Conservation (phyloP, 2,888 invertebrate species). For the Drosophila ezoana region DNA sequence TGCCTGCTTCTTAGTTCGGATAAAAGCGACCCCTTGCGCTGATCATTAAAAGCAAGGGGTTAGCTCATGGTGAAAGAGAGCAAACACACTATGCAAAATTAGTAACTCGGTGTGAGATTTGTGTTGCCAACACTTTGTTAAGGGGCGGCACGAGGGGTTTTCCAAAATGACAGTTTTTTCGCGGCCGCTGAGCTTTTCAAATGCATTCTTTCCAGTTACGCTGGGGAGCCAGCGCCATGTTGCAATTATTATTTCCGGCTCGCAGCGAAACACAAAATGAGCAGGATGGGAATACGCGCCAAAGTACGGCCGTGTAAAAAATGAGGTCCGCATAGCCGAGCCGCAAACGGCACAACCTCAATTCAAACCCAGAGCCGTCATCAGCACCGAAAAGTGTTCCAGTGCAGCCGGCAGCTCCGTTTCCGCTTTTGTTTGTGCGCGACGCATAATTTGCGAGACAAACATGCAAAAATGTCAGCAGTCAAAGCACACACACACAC, state of each 20-base stretch:
- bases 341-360: constrained; percentile 33
- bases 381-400: constrained; percentile 52
- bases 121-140: constrained; percentile 1
- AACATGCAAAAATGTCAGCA: constrained; percentile 76
- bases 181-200: constrained; percentile 55
- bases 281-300: constrained; percentile 67
- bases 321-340: constrained; percentile 17
- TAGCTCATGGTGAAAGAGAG: neutral
- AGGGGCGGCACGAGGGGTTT: constrained; percentile 6
- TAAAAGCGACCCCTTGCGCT: neutral
- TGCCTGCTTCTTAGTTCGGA: neutral
- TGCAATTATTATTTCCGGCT: constrained; percentile 79
- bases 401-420: constrained; percentile 45
- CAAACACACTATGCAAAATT: constrained; percentile 2
- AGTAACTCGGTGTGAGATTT: constrained; percentile 9
- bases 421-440: constrained; percentile 77
- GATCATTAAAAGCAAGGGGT: constrained; percentile 9
- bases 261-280: constrained; percentile 76
- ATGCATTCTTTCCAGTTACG: constrained; percentile 45
- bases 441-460: constrained; percentile 79
- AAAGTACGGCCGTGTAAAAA: constrained; percentile 50
- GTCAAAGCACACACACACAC: constrained; percentile 54
- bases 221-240: constrained; percentile 65
- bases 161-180: constrained; percentile 45
- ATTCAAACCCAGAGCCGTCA: constrained; percentile 44